A percentile compares a stretch with the other conserved stretches of the same genome.
Conservation (phyloP, 2,888 invertebrate species). For the Lithophane socia region DNA sequence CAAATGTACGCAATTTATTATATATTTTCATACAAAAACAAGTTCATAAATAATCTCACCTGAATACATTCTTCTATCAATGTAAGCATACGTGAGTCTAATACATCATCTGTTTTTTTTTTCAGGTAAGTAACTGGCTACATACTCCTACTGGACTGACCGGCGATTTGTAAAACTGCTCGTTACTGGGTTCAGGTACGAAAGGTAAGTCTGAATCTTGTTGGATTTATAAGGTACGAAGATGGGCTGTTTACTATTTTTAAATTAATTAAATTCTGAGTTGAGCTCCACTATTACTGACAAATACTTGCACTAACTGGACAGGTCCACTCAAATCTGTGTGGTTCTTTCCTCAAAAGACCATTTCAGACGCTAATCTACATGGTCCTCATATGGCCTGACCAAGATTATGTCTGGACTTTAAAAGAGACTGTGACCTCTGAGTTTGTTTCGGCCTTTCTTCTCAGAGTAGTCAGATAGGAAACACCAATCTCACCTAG, state of each 20-base stretch:
- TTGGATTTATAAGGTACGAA: constrained; percentile 20
- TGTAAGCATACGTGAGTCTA: constrained; percentile 12
- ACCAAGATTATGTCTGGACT: too few relatives aligned
- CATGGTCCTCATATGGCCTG: too few relatives aligned
- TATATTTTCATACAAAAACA: constrained; percentile 5
- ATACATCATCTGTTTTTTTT: constrained; percentile 41
- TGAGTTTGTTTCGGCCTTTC: too few relatives aligned
- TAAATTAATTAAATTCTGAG: too few relatives aligned
- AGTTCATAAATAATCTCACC: constrained; percentile 16
- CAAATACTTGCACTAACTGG: too few relatives aligned
- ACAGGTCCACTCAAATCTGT: too few relatives aligned
- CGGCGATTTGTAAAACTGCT: constrained; percentile 38
- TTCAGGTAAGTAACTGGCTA: constrained; percentile 63
- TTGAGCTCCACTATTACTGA: too few relatives aligned
- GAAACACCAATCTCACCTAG: too few relatives aligned
- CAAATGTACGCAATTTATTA: background rate
- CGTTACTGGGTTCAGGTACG: background rate
- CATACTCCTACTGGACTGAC: constrained; percentile 10
- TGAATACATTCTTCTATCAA: background rate
- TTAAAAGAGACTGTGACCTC: too few relatives aligned
- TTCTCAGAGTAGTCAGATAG: too few relatives aligned
- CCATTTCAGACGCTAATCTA: too few relatives aligned
- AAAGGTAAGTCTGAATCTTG: constrained; percentile 53
- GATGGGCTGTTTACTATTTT: background rate
- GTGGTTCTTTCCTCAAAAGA: too few relatives aligned